phyloP scores from a whole-genome alignment of 2,797 vertebrate species.

The Taenioides sp. region DNA sequence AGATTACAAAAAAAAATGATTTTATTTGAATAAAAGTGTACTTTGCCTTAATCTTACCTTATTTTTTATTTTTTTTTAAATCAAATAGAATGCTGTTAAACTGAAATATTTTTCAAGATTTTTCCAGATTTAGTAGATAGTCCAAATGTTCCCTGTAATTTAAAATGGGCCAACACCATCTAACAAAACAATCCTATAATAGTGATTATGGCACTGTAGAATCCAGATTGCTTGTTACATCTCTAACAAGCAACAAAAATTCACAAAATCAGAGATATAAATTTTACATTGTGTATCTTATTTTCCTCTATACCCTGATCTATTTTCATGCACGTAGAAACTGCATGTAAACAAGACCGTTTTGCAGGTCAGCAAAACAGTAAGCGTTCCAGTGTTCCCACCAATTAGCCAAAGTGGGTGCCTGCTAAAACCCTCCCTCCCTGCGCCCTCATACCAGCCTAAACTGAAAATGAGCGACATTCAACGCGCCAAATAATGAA shows the following conservation, averaged over 20 bases:
- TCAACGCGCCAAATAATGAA: slow-evolving; percentile 58
- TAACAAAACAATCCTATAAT: no score
- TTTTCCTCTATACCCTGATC: slow-evolving; percentile 2
- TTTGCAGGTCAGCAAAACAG: slow-evolving; percentile 11
- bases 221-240: no score
- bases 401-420: slow-evolving; percentile 35
- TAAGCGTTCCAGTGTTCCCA: slow-evolving; percentile 23
- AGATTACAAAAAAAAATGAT: not conserved
- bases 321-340: not conserved
- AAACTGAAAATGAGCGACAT: slow-evolving; percentile 47
- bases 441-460: slow-evolving; percentile 46
- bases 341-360: not conserved
- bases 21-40: not conserved
- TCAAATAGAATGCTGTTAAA: no score
- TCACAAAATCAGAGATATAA: not conserved
- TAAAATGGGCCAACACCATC: not conserved
- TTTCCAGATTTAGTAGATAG: not conserved
- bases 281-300: not conserved
- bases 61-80: no score
- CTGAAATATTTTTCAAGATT: no score
- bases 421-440: slow-evolving; percentile 23
- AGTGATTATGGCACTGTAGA: no score
- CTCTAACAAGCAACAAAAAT: no score
- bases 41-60: not conserved
- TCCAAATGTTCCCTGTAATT: not conserved